Base-by-base conservation (phyloP, 2,888 invertebrate genomes). In the Scelioninae gen. 1 region DNA sequence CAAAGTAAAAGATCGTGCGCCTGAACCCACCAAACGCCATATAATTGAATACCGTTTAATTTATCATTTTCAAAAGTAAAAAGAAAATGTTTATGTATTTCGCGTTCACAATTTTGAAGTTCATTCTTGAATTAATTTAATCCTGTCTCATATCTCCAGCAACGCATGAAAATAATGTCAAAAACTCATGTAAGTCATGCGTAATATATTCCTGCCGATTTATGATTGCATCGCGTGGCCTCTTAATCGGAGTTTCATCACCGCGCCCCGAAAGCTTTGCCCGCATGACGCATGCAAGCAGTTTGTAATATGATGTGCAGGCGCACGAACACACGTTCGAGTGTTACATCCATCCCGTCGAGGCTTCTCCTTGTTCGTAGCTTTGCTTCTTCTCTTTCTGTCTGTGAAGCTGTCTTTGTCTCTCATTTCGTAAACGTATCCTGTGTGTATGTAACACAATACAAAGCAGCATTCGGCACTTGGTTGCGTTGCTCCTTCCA, bases 231-330 rank as follows among this genome's bases (percentile, higher is more conserved):
- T 78, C 74, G 77, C 78, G 82, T 74, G 77, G 77, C 68, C 75
- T 77, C 82, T 82, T 82, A 82, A 82, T 82, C 82, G 82, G 60
- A 72, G 77, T 82, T 82, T 78, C 82, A 82, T 82, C 82, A 82
- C 69, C 76, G 82, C 74, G 68, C 82, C 78, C 82, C 68, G 74
- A 82, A 77, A 82, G 82, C 82, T 75, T 74, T 75, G 47, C 82
- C 82, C 78, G 74, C 78, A 82, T 82, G 74, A 82, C 69, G 82
- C 82, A 82, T 82, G 82, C 82, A 78, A 82, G 82, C 82, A 78
- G 82, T 74, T 82, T 77, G 75, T 82, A 82, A 82, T 82, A 82
- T 72, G 82, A 72, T 76, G 82, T 82, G 76, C 82, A 71, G 76
- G 71, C 82, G 82, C 82, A 82, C 82, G 76, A 82, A 82, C 66